Conservation (phyloP, 2,888 invertebrate species). For the Argynnis bischoffii region DNA sequence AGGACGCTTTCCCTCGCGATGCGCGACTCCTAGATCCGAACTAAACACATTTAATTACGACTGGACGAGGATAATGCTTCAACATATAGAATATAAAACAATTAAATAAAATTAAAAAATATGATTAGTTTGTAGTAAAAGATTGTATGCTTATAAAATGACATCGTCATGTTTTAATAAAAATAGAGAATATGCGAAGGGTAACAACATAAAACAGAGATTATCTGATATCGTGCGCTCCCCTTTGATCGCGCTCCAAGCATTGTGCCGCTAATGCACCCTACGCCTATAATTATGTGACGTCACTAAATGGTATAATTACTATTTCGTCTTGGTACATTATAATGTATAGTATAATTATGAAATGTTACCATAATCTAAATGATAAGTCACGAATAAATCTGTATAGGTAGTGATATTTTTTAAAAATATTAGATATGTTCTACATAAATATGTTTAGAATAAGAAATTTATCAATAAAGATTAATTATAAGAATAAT, state of each 20-base stretch:
- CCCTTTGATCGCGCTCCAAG: constrained; percentile 45
- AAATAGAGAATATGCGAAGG: constrained; percentile 35
- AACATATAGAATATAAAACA: constrained; percentile 36
- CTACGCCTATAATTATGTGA: constrained; percentile 70
- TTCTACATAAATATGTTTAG: too few species aligned
- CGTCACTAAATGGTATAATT: constrained; percentile 74
- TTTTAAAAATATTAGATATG: too few species aligned
- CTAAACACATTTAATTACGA: constrained; percentile 63
- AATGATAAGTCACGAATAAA: too few species aligned
- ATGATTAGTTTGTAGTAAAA: not conserved
- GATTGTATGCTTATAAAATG: constrained; percentile 10
- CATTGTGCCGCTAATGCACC: constrained; percentile 72
- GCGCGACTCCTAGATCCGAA: constrained; percentile 40
- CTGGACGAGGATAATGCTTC: constrained; percentile 56
- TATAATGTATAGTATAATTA: constrained; percentile 63
- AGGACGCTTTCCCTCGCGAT: constrained; percentile 53
- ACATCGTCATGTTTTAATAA: constrained; percentile 32
- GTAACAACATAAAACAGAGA: constrained; percentile 43
- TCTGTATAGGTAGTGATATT: too few species aligned
- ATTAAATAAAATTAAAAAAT: not conserved
- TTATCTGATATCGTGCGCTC: constrained; percentile 44
- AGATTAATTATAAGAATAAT: not conserved
- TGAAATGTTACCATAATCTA: constrained; percentile 35
- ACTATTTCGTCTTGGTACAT: constrained; percentile 67
- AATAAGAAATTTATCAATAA: too few species aligned